Evolutionary conservation across 2,888 invertebrate species (phyloP).

Genomic region (Dolichomitus sp.): DNA sequence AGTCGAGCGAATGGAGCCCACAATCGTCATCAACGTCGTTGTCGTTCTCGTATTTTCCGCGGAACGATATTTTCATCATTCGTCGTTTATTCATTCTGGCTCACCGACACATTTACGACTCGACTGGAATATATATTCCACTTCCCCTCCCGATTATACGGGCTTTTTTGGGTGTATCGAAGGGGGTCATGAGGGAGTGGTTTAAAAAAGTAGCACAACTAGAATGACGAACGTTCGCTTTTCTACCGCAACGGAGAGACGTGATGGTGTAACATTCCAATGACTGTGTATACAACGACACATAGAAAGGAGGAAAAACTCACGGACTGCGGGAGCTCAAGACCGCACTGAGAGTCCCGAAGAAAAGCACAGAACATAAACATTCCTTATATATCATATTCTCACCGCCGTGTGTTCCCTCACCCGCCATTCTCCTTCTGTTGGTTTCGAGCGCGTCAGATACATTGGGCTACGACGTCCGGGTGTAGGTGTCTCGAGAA

Average conservation of each 20-base stretch:
- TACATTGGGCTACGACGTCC: conserved; percentile 12
- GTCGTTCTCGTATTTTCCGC: conserved; percentile 28
- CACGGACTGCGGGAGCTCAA: conserved; percentile 16
- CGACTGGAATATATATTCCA: conserved; percentile 38
- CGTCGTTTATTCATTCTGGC: conserved; percentile 51
- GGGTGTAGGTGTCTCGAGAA: conserved; percentile 24
- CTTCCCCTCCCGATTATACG: conserved; percentile 12
- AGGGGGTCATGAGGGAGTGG: neutral
- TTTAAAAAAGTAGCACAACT: conserved; percentile 42
- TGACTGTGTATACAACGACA: neutral
- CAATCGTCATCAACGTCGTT: conserved; percentile 38
- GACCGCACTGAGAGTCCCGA: conserved; percentile 20
- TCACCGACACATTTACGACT: conserved; percentile 48
- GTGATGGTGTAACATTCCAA: neutral
- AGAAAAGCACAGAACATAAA: conserved; percentile 58
- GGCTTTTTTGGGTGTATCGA: conserved; percentile 26
- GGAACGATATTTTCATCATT: conserved; percentile 57
- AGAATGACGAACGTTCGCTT: conserved; percentile 58
- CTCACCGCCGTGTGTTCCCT: conserved; percentile 46
- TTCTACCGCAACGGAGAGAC: conserved; percentile 12
- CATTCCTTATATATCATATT: conserved; percentile 64
- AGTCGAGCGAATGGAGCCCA: conserved; percentile 6
- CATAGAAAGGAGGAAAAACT: conserved; percentile 4
- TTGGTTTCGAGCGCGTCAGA: conserved; percentile 30
- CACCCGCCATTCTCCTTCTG: conserved; percentile 7